phyloP scores from a whole-genome alignment of 1,140 invertebrate genomes.

The Eufriesea mexicana region DNA sequence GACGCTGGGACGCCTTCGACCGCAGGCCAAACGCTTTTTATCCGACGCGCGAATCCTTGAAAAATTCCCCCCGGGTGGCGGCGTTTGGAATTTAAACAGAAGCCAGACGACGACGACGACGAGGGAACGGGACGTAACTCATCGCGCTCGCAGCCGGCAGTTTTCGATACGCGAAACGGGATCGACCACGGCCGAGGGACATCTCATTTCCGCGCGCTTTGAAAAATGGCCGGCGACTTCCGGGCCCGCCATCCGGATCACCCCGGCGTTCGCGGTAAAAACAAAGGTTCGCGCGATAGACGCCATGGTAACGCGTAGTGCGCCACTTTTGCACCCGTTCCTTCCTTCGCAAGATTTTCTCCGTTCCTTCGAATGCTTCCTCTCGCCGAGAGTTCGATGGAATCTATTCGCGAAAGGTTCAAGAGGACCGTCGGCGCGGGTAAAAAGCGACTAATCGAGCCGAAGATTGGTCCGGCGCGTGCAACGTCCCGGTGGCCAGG shows the following conservation, averaged over 20 bases:
- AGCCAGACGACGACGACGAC: neutral
- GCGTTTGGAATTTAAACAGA: constrained; percentile 4
- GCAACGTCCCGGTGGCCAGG: too few species aligned
- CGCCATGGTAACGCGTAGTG: neutral
- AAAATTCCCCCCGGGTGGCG: neutral
- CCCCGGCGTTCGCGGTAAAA: neutral
- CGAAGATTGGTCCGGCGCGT: too few species aligned
- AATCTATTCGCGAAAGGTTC: too few species aligned
- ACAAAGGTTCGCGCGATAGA: neutral
- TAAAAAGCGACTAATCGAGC: neutral
- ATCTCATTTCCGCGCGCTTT: constrained; percentile 49
- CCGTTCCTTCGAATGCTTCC: too few species aligned
- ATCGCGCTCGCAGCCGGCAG: neutral
- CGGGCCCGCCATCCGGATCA: neutral
- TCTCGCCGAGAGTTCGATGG: too few species aligned
- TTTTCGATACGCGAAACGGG: constrained; percentile 19
- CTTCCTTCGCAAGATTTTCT: too few species aligned
- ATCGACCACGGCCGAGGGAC: constrained; percentile 28
- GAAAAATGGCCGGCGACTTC: constrained; percentile 47
- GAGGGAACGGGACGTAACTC: neutral
- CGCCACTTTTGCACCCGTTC: neutral
- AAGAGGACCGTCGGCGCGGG: too few species aligned
- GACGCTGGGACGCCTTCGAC: neutral
- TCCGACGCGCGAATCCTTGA: neutral
- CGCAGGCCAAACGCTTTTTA: neutral